Evolutionary conservation across 2,113 vertebrate genomes (phyloP).

Genomic region (Turdus rufiventris): DNA sequence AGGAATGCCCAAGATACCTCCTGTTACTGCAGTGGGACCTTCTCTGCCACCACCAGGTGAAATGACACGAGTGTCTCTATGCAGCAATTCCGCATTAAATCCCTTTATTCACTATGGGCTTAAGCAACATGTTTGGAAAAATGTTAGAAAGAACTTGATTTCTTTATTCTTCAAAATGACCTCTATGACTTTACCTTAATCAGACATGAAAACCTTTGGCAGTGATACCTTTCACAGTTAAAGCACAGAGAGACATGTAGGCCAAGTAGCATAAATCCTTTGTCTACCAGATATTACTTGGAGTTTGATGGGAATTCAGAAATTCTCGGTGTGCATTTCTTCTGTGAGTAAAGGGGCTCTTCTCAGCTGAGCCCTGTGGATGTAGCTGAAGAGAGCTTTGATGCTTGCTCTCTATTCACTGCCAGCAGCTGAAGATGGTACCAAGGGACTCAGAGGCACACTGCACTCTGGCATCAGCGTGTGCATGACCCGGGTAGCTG

Average conservation of each 20-base stretch:
- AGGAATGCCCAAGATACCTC: background rate
- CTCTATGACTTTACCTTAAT: background rate
- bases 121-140: background rate
- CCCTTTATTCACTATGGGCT: background rate
- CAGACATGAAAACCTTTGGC: background rate
- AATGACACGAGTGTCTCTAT: background rate
- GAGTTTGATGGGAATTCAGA: background rate
- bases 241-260: background rate
- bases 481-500: background rate
- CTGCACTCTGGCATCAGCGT: fast-evolving
- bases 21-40: background rate
- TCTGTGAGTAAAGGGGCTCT: background rate
- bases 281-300: background rate
- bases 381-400: background rate
- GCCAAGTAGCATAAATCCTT: background rate
- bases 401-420: fast-evolving
- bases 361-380: background rate
- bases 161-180: background rate
- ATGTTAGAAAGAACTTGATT: background rate
- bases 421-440: background rate
- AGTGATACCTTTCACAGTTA: background rate
- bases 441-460: background rate
- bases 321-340: fast-evolving
- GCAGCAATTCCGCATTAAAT: background rate
- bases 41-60: background rate